These are phyloP conservation scores for Hippopotamyrus pictus DNA, from an alignment of 2,797 vertebrate genomes.

Conservation along the genomic window DNA sequence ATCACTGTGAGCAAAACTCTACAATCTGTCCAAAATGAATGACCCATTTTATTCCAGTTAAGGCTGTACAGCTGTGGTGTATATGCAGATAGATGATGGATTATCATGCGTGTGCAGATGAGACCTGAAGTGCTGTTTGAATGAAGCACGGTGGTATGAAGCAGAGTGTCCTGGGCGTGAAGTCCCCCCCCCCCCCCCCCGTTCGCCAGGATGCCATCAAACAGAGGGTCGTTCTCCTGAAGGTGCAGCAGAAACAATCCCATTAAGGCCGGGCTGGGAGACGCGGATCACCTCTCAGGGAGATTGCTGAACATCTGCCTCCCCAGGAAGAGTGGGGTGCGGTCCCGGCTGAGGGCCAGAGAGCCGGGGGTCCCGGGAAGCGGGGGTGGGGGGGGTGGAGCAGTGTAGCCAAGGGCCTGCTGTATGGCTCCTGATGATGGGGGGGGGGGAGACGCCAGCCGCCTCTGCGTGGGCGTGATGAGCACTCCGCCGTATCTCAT, in stretches of 20 bases:
- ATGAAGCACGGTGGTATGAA: not conserved
- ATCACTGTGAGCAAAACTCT: not conserved
- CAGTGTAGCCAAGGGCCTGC: conserved; percentile 20
- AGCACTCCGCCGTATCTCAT: conserved; percentile 9
- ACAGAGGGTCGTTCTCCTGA: conserved; percentile 25
- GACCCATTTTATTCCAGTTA: not conserved
- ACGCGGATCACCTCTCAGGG: conserved; percentile 53
- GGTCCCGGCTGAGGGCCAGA: conserved; percentile 44
- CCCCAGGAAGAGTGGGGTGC: conserved; percentile 39
- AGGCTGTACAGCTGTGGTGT: not conserved
- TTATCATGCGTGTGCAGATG: not conserved
- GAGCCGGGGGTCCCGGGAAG: conserved; percentile 39
- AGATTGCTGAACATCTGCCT: conserved; percentile 60
- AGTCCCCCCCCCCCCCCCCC: conserved; percentile 4
- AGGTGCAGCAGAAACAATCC: conserved; percentile 53
- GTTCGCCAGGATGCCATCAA: conserved; percentile 39
- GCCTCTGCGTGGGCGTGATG: conserved; percentile 13
- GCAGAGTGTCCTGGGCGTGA: not conserved
- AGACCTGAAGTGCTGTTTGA: not conserved
- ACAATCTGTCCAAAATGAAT: not conserved
- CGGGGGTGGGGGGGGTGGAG: not conserved
- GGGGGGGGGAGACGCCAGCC: too few relatives aligned
- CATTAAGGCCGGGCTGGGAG: conserved; percentile 50
- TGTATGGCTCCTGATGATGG: conserved; percentile 20
- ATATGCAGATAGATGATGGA: not conserved